These are phyloP conservation scores for Homarus americanus DNA, from an alignment of 1,140 invertebrate species.

Conservation along the genomic window DNA sequence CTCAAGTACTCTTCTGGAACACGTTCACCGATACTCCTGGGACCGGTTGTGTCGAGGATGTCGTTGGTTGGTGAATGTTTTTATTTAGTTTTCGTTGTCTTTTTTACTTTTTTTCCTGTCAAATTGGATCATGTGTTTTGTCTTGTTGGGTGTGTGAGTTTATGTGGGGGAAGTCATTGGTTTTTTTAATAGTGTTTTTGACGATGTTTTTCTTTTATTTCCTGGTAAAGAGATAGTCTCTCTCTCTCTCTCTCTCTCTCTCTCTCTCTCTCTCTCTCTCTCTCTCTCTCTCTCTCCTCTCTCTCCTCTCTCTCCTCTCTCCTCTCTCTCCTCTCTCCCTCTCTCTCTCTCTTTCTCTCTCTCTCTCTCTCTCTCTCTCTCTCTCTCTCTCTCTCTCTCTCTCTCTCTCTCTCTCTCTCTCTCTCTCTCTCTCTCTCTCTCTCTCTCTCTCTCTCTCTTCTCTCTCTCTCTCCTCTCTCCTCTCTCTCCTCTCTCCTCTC, in stretches of 20 bases:
- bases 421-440: background rate
- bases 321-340: background rate
- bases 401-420: background rate
- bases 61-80: too few species aligned
- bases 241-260: slow-evolving; percentile 11
- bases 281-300: background rate
- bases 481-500: background rate
- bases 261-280: slow-evolving; percentile 35
- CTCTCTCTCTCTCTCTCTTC: background rate
- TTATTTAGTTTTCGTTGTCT: background rate
- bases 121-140: background rate
- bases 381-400: background rate
- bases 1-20: too few species aligned
- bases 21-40: too few species aligned
- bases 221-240: background rate
- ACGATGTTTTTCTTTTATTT: background rate
- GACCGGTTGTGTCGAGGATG: too few species aligned
- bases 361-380: background rate
- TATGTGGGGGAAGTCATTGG: background rate
- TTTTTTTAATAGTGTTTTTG: background rate
- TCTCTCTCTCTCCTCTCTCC: background rate
- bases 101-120: background rate
- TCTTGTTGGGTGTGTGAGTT: background rate
- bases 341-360: background rate
- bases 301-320: background rate